Evolutionary conservation across 2,888 invertebrate genomes (phyloP).

Genomic region (Tetragonisca angustula): DNA sequence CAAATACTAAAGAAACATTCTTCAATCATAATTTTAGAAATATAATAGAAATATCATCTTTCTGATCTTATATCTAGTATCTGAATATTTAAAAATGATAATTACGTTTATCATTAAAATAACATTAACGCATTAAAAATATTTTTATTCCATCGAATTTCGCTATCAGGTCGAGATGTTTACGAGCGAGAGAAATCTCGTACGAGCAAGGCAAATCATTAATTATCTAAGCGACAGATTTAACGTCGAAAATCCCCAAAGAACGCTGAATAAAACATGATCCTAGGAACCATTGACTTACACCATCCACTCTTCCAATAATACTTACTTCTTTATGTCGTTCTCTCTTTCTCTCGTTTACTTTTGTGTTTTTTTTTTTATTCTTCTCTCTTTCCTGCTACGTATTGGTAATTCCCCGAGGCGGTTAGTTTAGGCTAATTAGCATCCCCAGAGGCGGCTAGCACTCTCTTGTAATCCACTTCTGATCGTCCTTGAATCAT

Average conservation of each 20-base stretch:
- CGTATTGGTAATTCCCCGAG: conserved; percentile 23
- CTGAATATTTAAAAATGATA: neutral
- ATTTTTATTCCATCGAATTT: no score
- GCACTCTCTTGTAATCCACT: conserved; percentile 46
- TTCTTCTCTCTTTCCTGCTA: neutral
- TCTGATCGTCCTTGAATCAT: conserved; percentile 75
- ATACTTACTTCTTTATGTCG: neutral
- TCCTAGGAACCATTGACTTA: neutral
- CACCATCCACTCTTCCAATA: neutral
- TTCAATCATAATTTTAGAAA: no score
- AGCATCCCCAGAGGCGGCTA: conserved; percentile 18
- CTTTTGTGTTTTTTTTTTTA: neutral
- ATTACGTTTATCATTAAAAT: neutral
- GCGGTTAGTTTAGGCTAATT: conserved; percentile 28
- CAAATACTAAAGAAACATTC: no score
- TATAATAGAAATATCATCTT: no score
- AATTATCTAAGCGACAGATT: conserved; percentile 14
- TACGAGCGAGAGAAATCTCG: neutral
- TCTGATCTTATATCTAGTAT: no score
- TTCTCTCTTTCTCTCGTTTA: neutral
- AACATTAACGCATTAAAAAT: neutral
- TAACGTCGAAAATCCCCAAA: conserved; percentile 13
- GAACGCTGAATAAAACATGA: conserved; percentile 42
- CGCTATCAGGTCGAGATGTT: neutral
- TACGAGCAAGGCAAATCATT: neutral